Conservation (phyloP, 2,888 invertebrate genomes). For the Drosophila ezoana region DNA sequence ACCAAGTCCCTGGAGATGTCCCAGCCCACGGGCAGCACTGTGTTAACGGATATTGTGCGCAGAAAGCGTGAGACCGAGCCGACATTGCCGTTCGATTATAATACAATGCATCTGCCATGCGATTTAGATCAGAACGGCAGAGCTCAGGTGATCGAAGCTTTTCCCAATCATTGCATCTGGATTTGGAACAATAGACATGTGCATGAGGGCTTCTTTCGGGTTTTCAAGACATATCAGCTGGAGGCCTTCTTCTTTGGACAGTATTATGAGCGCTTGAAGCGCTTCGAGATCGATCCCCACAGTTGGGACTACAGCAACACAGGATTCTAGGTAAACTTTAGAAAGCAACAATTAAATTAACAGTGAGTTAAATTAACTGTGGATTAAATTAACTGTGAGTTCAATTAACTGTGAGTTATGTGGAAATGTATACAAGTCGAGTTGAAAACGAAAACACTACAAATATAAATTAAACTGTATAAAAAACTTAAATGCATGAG, state of each 20-base stretch:
- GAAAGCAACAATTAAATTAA: neutral
- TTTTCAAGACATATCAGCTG: conserved; percentile 53
- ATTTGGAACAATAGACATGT: conserved; percentile 31
- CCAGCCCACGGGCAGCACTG: neutral
- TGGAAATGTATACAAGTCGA: too few species aligned
- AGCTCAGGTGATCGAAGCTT: neutral
- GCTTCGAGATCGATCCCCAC: conserved; percentile 86
- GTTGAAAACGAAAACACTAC: conserved; percentile 11
- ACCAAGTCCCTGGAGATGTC: conserved; percentile 2
- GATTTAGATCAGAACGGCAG: conserved; percentile 40
- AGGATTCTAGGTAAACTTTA: neutral
- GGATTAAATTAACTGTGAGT: neutral
- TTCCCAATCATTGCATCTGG: conserved; percentile 51
- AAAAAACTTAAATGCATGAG: conserved; percentile 68
- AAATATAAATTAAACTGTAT: conserved; percentile 68
- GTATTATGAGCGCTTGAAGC: conserved; percentile 51
- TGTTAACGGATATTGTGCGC: conserved; percentile 25
- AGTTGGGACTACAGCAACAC: conserved; percentile 27
- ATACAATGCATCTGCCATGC: conserved; percentile 44
- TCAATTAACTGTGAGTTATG: too few species aligned
- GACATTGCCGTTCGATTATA: conserved; percentile 34
- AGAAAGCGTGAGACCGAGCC: conserved; percentile 21
- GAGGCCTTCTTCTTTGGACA: conserved; percentile 57
- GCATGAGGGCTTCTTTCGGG: conserved; percentile 32
- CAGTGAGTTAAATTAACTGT: neutral